Conservation (phyloP, 2,797 vertebrate species). For the Toxotes lorentzi region DNA sequence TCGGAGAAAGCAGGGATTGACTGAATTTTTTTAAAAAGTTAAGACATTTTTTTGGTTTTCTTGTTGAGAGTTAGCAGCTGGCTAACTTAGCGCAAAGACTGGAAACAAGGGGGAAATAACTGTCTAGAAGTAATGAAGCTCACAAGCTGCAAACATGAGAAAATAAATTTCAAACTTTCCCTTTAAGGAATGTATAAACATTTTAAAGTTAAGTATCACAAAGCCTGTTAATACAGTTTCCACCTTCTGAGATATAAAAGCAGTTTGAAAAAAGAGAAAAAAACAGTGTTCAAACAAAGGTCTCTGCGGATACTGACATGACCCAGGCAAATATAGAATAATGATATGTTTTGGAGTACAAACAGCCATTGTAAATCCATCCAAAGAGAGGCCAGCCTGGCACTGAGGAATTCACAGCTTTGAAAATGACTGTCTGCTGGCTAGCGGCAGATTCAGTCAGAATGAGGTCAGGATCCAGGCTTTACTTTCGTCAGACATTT, state of each 20-base stretch:
- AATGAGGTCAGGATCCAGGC: conserved; percentile 69
- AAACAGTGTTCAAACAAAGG: conserved; percentile 58
- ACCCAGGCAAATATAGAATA: conserved; percentile 78
- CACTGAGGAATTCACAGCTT: conserved; percentile 76
- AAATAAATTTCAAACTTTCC: conserved; percentile 8
- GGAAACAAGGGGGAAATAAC: background rate
- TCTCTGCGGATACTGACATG: conserved; percentile 56
- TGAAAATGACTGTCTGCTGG: conserved; percentile 53
- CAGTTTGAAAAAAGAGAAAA: conserved; percentile 3
- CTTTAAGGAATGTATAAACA: conserved; percentile 4
- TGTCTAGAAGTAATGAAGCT: too few species aligned
- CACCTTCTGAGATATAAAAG: conserved; percentile 37
- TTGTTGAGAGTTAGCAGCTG: background rate
- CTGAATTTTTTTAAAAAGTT: too few species aligned
- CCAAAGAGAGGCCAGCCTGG: conserved; percentile 62
- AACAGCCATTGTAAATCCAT: conserved; percentile 75
- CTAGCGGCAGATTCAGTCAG: conserved; percentile 46
- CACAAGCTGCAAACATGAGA: too few species aligned
- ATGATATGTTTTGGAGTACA: conserved; percentile 77
- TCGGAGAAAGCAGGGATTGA: conserved; percentile 10
- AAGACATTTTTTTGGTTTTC: background rate
- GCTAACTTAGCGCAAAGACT: background rate
- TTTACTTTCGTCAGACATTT: conserved; percentile 74
- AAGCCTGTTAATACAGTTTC: conserved; percentile 54
- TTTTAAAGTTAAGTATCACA: conserved; percentile 37